A percentile compares a stretch with the other conserved stretches of the same genome.
Conservation (phyloP, 1,140 invertebrate genomes). For the Alviniconcha marisindica region DNA sequence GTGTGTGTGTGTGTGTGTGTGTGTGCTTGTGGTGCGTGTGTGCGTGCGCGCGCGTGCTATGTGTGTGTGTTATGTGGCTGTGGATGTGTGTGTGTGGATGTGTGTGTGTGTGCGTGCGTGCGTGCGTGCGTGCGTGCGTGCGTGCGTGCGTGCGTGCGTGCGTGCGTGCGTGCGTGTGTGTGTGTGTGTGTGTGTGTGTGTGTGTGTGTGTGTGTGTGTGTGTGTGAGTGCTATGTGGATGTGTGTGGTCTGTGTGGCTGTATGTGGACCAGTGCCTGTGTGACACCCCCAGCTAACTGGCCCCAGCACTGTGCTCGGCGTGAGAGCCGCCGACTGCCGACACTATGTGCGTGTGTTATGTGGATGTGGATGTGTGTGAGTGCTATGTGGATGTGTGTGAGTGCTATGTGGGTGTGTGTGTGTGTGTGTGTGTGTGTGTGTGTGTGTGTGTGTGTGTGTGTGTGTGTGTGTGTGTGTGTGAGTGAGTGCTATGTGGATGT, state of each 20-base stretch:
- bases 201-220: background rate
- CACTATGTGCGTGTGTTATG: background rate
- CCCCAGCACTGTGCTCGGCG: too few species aligned
- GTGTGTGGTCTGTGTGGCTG: background rate
- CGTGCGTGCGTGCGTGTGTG: background rate
- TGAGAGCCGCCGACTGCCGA: too few species aligned
- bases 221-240: background rate
- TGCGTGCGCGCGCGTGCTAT: background rate
- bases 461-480: constrained; percentile 22
- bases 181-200: constrained; percentile 7
- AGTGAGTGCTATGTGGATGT: background rate
- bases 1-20: background rate
- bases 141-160: background rate
- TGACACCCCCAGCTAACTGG: too few species aligned
- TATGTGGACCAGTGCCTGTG: background rate
- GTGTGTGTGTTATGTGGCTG: background rate
- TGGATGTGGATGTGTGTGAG: background rate
- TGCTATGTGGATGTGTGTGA: too few species aligned
- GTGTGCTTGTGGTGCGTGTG: background rate
- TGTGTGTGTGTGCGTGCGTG: background rate
- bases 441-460: constrained; percentile 15
- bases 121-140: background rate
- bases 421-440: constrained; percentile 3
- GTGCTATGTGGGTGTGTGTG: background rate
- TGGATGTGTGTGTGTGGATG: background rate